A percentile compares a stretch with the other conserved stretches of the same genome.
Conservation (phyloP, 2,797 vertebrate species). For the Coendou prehensilis region DNA sequence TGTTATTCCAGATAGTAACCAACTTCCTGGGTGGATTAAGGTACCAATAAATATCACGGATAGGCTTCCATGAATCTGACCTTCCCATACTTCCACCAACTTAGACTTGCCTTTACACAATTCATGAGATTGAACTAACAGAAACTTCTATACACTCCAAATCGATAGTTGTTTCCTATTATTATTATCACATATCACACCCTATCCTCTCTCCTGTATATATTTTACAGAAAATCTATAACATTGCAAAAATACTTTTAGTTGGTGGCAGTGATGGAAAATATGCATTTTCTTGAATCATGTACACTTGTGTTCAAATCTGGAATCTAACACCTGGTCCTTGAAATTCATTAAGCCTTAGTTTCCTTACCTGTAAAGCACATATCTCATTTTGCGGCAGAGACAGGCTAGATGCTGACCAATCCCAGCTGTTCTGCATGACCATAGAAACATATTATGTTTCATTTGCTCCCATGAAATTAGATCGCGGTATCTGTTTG, state of each 20-base stretch:
- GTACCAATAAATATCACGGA: slow-evolving; percentile 66
- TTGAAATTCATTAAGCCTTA: slow-evolving; percentile 6
- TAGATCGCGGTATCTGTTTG: not conserved
- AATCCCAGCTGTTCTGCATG: not conserved
- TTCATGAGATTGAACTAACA: not conserved
- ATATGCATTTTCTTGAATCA: not conserved
- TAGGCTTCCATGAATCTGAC: slow-evolving; percentile 16
- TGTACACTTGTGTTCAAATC: not conserved
- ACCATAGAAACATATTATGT: not conserved
- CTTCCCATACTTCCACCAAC: not conserved
- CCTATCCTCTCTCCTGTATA: not conserved
- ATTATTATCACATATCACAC: not conserved
- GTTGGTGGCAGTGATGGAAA: not conserved
- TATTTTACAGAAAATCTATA: not conserved
- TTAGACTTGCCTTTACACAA: slow-evolving; percentile 60
- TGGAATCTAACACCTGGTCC: not conserved
- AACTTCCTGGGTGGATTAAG: slow-evolving; percentile 51
- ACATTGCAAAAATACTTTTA: slow-evolving; percentile 32
- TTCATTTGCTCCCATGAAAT: not conserved
- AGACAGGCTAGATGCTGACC: not conserved
- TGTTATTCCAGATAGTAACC: slow-evolving; percentile 48
- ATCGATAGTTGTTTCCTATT: not conserved
- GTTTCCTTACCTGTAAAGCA: not conserved
- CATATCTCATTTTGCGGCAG: not conserved
- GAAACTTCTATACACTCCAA: slow-evolving; percentile 13